Base-by-base conservation (phyloP, 2,797 vertebrate genomes). In the Coranthus polyacanthus region DNA sequence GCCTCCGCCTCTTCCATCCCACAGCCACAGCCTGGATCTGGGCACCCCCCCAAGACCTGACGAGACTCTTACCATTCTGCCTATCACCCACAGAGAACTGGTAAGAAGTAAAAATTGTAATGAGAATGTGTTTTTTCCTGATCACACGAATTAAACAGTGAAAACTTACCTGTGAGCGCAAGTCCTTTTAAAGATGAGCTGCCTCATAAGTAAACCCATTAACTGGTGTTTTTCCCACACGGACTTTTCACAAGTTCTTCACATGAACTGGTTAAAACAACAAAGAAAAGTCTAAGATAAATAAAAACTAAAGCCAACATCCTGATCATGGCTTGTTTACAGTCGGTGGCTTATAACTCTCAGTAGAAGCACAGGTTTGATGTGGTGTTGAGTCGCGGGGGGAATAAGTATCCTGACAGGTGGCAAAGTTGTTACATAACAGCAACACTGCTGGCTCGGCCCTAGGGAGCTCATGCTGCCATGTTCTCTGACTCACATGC, bases 51-150 rank as follows among this genome's bases (percentile, higher is more conserved):
- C 68, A 18, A 83, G 84, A 76, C 54, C 71, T 12, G 86, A 94
- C 1, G 90, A 92, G 13, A 68, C 83, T 9, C 61, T 92, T 54
- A 89, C 86, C 42, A 81, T 90, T 64, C 79, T 91, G 57, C 87
- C 90, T 9, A 81, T 88, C 75, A 92, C 89, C 32, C 89, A 94
- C 60, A 88, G 89, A 85, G 88, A 93, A 83, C 89, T 85, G 91
- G 95, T 96, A 68, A 94, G 94, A 50, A 16, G 7, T 6, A 6
- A 21, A 17, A 24, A 16, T 5, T 57, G n/a, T 10, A 7, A 37
- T 2, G 6, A 51, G 21, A 21, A 63, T 24, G 22, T 47, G 3
- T 36, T 34, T 41, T 18, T 63, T 49, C 8, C 17, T 2, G 0
- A 18, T 69, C 46, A 56, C 21, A 57, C 18, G 6, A 49, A 39